Base-by-base conservation (phyloP, 2,113 vertebrate genomes). In the Pelecanus crispus region DNA sequence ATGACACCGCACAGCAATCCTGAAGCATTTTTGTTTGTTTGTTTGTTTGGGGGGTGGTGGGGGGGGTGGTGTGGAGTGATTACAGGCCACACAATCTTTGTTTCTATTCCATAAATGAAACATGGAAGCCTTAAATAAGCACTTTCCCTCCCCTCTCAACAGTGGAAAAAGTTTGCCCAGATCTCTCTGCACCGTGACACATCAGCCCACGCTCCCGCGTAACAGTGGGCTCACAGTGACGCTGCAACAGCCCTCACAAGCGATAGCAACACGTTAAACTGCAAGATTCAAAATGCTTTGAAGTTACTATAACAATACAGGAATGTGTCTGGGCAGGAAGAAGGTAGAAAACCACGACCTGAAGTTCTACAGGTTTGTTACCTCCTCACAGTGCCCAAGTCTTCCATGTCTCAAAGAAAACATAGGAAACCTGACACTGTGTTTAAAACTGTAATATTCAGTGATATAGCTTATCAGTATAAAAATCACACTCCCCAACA, bases 191-290 rank as follows among this genome's bases (percentile, higher is more conserved):
- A 44, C 11, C 21, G 4, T 1, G 14, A 71, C 45, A 55, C 32
- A 52, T 17, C 52, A 85, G 81, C 18, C 65, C 38, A 0, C 8
- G 45, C 28, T 70, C 38, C 78, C 31, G 58, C 5, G 2, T 4
- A 12, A 58, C 71, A 68, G 21, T 0, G 17, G 40, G 73, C 47
- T 82, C 15, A 8, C 34, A 36, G 28, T 7, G 28, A 73, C 52
- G 11, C 49, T 36, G 38, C 50, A 14, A 7, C 19, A 62, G 21
- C 9, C 31, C 42, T 14, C 22, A 9, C 52, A 9, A 29, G 58
- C 1, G 2, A 62, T 2, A 45, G 28, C 0, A 0, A 75, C 34
- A 63, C 24, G 32, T 11, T 14, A 11, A 75, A 45, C 44, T 55
- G 79, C 45, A 31, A 79, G 29, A 77, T 28, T 17, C 44, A 58